Percentiles rank a stretch among this genome's conserved stretches.
Evolutionary conservation across 2,797 vertebrate species (phyloP).

Genomic region (Emys orbicularis): DNA sequence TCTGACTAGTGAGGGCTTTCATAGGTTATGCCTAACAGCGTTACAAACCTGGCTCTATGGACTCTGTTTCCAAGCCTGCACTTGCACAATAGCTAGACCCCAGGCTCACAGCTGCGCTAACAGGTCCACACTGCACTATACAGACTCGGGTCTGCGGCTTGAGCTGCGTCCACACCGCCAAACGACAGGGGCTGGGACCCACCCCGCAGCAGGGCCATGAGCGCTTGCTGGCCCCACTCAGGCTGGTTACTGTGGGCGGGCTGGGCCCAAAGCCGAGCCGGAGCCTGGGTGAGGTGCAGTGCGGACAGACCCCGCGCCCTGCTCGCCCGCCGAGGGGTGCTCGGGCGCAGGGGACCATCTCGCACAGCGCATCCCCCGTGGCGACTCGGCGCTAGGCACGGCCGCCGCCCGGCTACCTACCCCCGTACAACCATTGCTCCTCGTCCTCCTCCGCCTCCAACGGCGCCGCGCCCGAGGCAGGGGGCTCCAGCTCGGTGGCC

Average conservation of each 20-base stretch:
- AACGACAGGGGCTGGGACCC: background rate
- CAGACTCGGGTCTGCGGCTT: too few species aligned
- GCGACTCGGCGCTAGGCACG: background rate
- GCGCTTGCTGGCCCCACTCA: too few species aligned
- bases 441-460: constrained; percentile 74
- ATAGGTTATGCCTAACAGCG: background rate
- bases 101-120: too few species aligned
- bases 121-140: background rate
- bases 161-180: background rate
- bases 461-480: constrained; percentile 37
- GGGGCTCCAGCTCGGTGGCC: constrained; percentile 63
- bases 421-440: constrained; percentile 75
- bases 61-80: background rate
- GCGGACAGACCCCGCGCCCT: too few species aligned
- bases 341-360: background rate
- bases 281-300: background rate
- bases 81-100: background rate
- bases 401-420: constrained; percentile 32
- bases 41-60: background rate
- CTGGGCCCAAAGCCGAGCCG: background rate
- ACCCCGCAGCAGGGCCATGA: too few species aligned
- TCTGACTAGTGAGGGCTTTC: background rate
- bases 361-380: background rate
- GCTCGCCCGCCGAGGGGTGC: background rate
- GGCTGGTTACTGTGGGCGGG: background rate